These are phyloP conservation scores for Charadrius vociferus DNA, from an alignment of 2,113 vertebrate species.

Conservation along the genomic window DNA sequence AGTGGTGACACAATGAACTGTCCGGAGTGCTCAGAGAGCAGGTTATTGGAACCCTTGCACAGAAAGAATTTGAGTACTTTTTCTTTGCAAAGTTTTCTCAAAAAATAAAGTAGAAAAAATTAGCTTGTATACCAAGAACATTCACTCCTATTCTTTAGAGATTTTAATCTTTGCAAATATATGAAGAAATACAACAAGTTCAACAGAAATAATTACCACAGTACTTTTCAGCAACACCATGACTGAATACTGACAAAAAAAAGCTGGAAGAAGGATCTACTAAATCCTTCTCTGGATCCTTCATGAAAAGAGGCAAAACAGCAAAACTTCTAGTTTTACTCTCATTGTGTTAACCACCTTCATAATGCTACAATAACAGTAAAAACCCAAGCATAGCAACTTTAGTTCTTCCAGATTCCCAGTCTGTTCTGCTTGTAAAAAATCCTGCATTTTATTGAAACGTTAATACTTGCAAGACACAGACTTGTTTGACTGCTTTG, in stretches of 20 bases:
- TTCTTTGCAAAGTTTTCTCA: not conserved
- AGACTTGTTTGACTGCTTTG: not conserved
- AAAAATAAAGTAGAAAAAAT: not conserved
- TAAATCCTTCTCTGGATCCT: not conserved
- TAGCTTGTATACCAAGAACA: not conserved
- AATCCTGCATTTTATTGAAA: not conserved
- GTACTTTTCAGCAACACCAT: not conserved
- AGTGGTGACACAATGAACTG: not conserved
- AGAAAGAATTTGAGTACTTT: not conserved
- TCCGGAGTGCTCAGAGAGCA: not conserved
- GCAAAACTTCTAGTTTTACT: not conserved
- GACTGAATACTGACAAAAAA: not conserved
- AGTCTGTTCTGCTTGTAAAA: not conserved
- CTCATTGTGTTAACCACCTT: not conserved
- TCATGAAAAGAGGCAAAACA: not conserved
- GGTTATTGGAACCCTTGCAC: not conserved
- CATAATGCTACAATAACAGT: not conserved
- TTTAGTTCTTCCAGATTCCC: not conserved
- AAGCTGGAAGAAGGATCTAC: not conserved
- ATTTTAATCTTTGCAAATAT: not conserved
- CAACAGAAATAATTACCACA: not conserved
- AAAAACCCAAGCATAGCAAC: not conserved
- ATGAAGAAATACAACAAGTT: not conserved
- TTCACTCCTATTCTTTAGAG: not conserved
- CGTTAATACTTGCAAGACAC: not conserved